Base-by-base conservation (phyloP, 2,888 invertebrate genomes). In the Dasypogon diadema region DNA sequence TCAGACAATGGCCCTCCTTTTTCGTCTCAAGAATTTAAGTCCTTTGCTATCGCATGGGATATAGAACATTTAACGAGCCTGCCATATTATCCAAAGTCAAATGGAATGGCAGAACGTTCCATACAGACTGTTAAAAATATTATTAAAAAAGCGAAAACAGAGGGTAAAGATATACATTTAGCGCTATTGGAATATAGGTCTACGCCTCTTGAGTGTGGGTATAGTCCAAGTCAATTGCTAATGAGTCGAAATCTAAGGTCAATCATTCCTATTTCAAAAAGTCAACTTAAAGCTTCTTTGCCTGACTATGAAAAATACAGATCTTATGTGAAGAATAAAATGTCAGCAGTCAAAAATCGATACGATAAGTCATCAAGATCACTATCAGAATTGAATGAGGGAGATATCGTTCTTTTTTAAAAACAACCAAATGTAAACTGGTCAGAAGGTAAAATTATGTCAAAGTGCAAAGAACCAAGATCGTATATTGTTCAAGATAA, bases 71-170 rank as follows among this genome's bases (percentile, higher is more conserved):
- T 22, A 16, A 73, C 56, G n/a, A 18, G 24, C 12, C 16, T 26
- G 16, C 56, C 73, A 1, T 21, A 73, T 42, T 55, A 73, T 73
- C 56, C 73, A 5, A 18, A 56, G 21, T 56, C 56, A 0, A 73
- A 37, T 73, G 73, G 73, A n/a, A 34, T 73, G 56, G 73, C 18
- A 34, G 56, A 73, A 73, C 55, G 37, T 10, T 2, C 10, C 10
- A 48, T 73, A 6, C 48, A 56, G 37, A 73, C 56, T 34, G n/a
- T 24, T 3, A 73, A 73, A 73, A 18, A 22, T 4, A 74, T 79
- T 16, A 24, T 58, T n/a, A 26, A 60, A 60, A 60, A 60, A 48
- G n/a, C 48, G 16, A 48, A 48, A 14, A 14, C 1, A 48, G 1
- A 4, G 4, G n/a, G n/a, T 12, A 4, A 48, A 48, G 48, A 48